Percentiles rank a stretch among this genome's conserved stretches.
Evolutionary conservation across 2,797 vertebrate genomes (phyloP).

Genomic region (Denticeps clupeoides): DNA sequence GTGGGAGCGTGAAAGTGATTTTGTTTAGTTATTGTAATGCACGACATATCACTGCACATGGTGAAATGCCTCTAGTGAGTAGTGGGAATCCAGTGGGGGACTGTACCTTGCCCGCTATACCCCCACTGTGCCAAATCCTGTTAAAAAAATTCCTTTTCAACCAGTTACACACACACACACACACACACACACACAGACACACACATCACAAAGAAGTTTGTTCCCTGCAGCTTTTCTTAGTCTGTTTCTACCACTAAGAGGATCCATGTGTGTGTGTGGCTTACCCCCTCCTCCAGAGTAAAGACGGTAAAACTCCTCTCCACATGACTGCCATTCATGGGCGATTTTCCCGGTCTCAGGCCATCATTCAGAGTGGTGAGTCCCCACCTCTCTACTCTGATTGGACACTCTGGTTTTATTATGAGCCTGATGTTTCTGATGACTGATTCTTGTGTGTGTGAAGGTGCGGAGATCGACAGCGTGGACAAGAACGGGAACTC

Average conservation of each 20-base stretch:
- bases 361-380: slow-evolving; percentile 94
- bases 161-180: no score
- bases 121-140: no score
- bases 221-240: not conserved
- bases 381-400: not conserved
- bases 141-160: no score
- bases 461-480: slow-evolving; percentile 93
- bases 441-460: slow-evolving; percentile 12
- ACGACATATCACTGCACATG: no score
- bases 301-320: slow-evolving; percentile 94
- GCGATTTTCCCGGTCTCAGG: slow-evolving; percentile 94
- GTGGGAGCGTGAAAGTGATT: no score
- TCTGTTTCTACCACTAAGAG: not conserved
- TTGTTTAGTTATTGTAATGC: no score
- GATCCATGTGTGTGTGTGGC: no score
- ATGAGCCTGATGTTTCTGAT: not conserved
- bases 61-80: no score
- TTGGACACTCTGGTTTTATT: slow-evolving; percentile 5
- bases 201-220: no score
- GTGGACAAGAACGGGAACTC: slow-evolving; percentile 97
- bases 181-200: no score
- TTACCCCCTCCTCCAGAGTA: slow-evolving; percentile 65
- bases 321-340: slow-evolving; percentile 99
- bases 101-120: no score
- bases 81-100: no score